Evolutionary conservation across 2,888 invertebrate genomes (phyloP), one percentile per base, ranked within the genome.

Genomic region (Polydrusus tereticollis): DNA sequence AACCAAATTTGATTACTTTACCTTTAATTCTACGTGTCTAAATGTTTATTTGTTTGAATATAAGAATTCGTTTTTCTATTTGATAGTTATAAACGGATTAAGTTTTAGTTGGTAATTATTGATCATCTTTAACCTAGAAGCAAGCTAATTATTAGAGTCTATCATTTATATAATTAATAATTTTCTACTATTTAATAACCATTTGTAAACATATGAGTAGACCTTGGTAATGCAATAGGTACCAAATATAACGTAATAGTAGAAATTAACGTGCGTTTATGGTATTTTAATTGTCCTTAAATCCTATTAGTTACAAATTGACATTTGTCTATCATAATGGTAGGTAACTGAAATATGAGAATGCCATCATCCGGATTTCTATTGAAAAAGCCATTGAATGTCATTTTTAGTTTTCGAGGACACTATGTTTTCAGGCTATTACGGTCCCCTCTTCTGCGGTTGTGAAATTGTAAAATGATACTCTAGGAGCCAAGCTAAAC

Each of bases 201-300:
- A 26, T 59, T 59, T 59, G 26, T 23, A 41, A 43, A 1, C 43
- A 43, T 26, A 26, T 26, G 59, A 26, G 59, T 59, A 59, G 43
- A 43, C 59, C 59, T 59, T 59, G 59, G 26, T 43, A 59, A 43
- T 43, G 59, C 59, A 43, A 59, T 43, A n/a, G n/a, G n/a, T n/a
- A 43, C 41, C 59, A 16, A 43, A 26, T 41, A 16, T 26, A 43
- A 4, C 16, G 26, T 43, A 59, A 59, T 23, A 59, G 26, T 59
- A 59, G 59, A 59, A 59, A 59, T 26, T 59, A 43, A 16, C 26
- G n/a, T 10, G 23, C 41, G 20, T 16, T 52, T 26, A n/a, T 14
- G 7, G 14, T 47, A 23, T n/a, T 47, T n/a, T 21, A 47, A 23
- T 47, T 23, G 38, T 38, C 38, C n/a, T n/a, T 38, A 38, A 38